Evolutionary conservation across 1,140 invertebrate genomes (phyloP).

Genomic region (Achatina immaculata): DNA sequence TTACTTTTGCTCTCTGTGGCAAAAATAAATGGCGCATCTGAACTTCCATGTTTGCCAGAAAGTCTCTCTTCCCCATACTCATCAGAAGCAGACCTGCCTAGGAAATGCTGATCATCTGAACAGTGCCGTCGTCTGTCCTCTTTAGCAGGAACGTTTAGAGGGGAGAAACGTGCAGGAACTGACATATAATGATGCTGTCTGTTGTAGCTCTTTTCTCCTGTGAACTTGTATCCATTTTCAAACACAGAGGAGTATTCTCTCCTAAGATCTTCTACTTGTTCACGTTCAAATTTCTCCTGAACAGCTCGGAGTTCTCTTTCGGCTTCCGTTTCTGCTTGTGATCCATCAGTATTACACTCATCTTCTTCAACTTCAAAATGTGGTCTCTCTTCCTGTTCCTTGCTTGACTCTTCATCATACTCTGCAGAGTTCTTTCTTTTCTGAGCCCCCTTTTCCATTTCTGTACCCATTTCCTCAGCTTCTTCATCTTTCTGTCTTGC

Average conservation of each 20-base stretch:
- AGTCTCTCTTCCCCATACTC: not conserved
- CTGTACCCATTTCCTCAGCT: not conserved
- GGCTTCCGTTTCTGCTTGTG: constrained; percentile 16
- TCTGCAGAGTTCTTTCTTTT: not conserved
- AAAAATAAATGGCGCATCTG: not conserved
- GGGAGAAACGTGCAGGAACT: constrained; percentile 15
- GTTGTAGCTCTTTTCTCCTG: not conserved
- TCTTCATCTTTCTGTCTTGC: constrained; percentile 1
- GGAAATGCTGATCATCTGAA: constrained; percentile 1
- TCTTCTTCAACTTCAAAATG: constrained; percentile 11
- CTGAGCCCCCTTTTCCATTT: not conserved
- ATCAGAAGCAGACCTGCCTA: not conserved
- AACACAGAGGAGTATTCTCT: not conserved
- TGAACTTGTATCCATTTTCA: not conserved
- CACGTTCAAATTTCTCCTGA: constrained; percentile 26
- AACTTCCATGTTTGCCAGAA: not conserved
- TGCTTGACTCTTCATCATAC: not conserved
- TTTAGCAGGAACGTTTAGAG: not conserved
- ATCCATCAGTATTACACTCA: not conserved
- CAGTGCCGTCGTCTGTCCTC: not conserved
- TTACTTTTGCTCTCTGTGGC: not conserved
- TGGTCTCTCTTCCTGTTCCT: not conserved
- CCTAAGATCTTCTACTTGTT: constrained; percentile 31
- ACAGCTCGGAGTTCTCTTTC: constrained; percentile 17
- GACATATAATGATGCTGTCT: not conserved